These are phyloP conservation scores for Harpagoxenus sublaevis DNA, from an alignment of 2,888 invertebrate genomes.

Conservation along the genomic window DNA sequence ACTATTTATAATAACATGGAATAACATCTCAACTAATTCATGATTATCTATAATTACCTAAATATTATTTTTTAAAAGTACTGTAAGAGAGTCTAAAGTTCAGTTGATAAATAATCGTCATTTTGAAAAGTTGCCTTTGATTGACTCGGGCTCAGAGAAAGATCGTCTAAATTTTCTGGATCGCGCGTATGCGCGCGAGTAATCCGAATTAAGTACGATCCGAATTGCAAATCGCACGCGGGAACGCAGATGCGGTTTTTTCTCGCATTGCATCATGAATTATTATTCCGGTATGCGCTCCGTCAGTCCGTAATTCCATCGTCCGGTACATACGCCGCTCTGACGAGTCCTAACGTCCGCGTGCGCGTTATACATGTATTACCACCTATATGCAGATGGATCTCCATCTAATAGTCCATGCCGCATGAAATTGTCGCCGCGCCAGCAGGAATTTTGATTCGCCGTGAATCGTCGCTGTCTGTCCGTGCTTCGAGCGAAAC, in stretches of 20 bases:
- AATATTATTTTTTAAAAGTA: neutral
- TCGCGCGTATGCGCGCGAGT: neutral
- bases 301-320: slow-evolving; percentile 36
- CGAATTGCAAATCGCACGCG: slow-evolving; percentile 35
- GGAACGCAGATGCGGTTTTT: slow-evolving; percentile 15
- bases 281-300: slow-evolving; percentile 37
- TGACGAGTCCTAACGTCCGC: neutral
- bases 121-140: neutral
- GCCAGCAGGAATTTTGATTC: slow-evolving; percentile 47
- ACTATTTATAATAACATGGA: neutral
- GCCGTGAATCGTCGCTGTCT: neutral
- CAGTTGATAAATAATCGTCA: neutral
- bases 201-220: slow-evolving; percentile 5
- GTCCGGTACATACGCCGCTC: neutral
- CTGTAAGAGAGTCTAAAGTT: too few species aligned
- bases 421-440: slow-evolving; percentile 44
- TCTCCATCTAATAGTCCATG: slow-evolving; percentile 31
- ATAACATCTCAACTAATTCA: neutral
- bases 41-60: neutral
- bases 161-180: neutral
- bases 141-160: neutral
- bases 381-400: slow-evolving; percentile 15
- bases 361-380: neutral
- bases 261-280: slow-evolving; percentile 11
- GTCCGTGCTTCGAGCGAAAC: neutral